phyloP scores from a whole-genome alignment of 2,888 invertebrate genomes.

The Lottia scabra region DNA sequence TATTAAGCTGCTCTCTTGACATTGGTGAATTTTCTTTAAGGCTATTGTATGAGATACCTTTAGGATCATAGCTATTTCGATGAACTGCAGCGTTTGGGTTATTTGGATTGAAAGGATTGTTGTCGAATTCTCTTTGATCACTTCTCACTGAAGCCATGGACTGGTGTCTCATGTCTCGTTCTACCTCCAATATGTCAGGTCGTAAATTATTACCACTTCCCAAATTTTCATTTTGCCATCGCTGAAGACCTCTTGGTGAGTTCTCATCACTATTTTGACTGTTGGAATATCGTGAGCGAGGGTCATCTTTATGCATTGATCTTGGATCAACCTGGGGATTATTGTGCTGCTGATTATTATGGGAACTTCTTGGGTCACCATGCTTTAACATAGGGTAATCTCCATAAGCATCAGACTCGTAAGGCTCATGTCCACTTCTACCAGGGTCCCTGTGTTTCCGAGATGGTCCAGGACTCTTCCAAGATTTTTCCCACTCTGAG shows the following conservation, averaged over 20 bases:
- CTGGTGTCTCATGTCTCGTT: background rate
- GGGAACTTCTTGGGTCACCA: background rate
- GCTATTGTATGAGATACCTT: background rate
- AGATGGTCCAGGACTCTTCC: conserved; percentile 17
- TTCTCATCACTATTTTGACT: conserved; percentile 4
- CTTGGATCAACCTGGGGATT: background rate
- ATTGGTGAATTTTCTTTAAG: background rate
- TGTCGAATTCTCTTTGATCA: background rate
- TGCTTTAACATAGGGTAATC: background rate
- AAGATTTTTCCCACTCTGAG: conserved; percentile 26
- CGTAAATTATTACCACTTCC: background rate
- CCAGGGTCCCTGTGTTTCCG: conserved; percentile 2
- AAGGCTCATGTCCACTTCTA: background rate
- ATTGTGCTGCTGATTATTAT: background rate
- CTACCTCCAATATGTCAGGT: background rate
- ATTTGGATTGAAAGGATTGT: background rate
- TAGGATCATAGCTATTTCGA: background rate
- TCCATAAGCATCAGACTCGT: background rate
- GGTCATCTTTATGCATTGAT: conserved; percentile 6
- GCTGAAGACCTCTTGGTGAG: background rate
- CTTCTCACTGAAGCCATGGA: background rate
- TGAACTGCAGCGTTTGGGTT: background rate
- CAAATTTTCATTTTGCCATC: conserved; percentile 1
- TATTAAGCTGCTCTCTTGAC: background rate
- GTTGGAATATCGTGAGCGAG: background rate